phyloP scores from a whole-genome alignment of 2,113 vertebrate species.

The Actenoides lindsayi region DNA sequence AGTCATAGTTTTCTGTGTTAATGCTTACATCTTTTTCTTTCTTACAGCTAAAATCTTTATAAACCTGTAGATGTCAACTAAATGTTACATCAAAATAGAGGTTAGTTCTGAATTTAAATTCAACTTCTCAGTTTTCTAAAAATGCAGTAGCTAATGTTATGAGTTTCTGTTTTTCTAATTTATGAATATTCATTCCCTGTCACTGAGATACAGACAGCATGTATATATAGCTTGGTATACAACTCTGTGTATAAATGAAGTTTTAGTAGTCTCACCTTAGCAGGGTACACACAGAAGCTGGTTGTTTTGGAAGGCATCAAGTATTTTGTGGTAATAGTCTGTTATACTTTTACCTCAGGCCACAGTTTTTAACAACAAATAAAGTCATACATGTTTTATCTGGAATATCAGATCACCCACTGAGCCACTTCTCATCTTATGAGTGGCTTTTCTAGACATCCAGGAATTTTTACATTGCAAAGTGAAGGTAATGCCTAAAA shows the following conservation, averaged over 20 bases:
- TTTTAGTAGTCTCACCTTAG: not conserved
- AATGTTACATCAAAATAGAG: not conserved
- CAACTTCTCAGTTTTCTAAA: not conserved
- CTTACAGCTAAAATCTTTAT: not conserved
- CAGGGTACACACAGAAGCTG: not conserved
- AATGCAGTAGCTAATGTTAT: not conserved
- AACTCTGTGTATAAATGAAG: not conserved
- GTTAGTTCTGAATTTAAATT: not conserved
- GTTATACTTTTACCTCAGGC: not conserved
- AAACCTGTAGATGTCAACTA: not conserved
- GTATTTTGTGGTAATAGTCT: not conserved
- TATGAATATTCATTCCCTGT: not conserved
- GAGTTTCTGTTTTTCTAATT: not conserved
- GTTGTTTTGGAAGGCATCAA: not conserved
- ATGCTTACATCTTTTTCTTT: not conserved
- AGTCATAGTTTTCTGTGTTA: not conserved
- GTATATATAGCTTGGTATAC: not conserved
- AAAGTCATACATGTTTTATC: not conserved
- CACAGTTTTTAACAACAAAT: not conserved
- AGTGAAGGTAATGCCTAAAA: not conserved
- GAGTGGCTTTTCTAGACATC: not conserved
- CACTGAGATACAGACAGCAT: not conserved
- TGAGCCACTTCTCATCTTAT: not conserved
- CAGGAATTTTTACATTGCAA: not conserved
- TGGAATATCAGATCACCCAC: not conserved